phyloP scores from a whole-genome alignment of 2,888 invertebrate genomes.

The Cephus nigrinus region DNA sequence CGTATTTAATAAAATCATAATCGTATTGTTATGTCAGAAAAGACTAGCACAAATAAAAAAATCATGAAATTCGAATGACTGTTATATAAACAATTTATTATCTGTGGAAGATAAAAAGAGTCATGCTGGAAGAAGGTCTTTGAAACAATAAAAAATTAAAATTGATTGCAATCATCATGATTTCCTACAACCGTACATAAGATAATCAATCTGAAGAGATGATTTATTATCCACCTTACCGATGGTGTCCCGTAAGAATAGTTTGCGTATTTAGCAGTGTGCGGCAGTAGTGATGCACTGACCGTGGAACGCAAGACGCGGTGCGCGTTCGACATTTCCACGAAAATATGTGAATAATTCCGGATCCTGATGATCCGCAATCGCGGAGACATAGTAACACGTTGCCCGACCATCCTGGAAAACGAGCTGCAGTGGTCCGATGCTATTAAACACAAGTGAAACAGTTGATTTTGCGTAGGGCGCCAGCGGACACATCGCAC shows the following conservation, averaged over 20 bases:
- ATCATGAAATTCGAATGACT: not conserved
- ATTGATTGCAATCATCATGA: not conserved
- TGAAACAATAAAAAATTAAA: not conserved
- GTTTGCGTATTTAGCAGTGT: conserved; percentile 31
- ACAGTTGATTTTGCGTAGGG: not conserved
- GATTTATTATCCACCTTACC: conserved; percentile 27
- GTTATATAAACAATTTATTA: not conserved
- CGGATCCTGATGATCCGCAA: conserved; percentile 21
- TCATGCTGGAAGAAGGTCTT: not conserved
- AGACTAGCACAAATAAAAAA: not conserved
- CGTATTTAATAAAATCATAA: not conserved
- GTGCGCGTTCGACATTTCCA: conserved; percentile 41
- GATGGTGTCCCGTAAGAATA: conserved; percentile 22
- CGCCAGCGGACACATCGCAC: conserved; percentile 18
- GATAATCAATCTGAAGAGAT: not conserved
- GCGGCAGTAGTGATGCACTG: conserved; percentile 42
- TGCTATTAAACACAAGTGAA: not conserved
- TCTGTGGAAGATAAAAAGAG: not conserved
- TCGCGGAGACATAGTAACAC: conserved; percentile 6
- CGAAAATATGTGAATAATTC: conserved; percentile 33
- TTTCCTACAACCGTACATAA: not conserved
- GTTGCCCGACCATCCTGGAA: not conserved
- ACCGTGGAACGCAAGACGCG: conserved; percentile 45
- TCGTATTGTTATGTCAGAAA: not conserved
- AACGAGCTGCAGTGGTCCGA: not conserved